Percentiles rank a stretch among this genome's conserved stretches.
Conservation (phyloP, 2,797 vertebrate species). For the Macropodus opercularis region DNA sequence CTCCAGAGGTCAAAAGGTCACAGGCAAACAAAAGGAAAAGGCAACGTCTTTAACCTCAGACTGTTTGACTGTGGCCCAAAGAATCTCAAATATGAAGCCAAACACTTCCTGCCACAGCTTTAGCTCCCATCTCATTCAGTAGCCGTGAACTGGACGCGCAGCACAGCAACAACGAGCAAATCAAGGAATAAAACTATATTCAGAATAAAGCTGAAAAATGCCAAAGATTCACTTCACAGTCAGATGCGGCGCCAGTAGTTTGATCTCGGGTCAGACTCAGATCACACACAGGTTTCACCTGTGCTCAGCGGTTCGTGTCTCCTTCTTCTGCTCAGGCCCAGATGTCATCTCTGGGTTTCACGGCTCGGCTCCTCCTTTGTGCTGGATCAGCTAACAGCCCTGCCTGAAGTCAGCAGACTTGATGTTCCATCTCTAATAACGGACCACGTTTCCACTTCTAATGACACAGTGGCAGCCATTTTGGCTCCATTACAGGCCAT, state of each 20-base stretch:
- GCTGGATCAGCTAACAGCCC: conserved; percentile 26
- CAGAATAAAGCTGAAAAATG: too few relatives aligned
- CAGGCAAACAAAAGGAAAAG: conserved; percentile 28
- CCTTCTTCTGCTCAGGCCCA: not conserved
- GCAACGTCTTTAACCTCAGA: not conserved
- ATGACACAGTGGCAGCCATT: conserved; percentile 53
- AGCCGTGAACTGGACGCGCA: too few relatives aligned
- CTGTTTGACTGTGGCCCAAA: not conserved
- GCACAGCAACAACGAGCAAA: too few relatives aligned
- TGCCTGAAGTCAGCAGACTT: conserved; percentile 34
- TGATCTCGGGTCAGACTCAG: too few relatives aligned
- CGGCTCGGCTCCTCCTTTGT: conserved; percentile 13
- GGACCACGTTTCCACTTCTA: conserved; percentile 68
- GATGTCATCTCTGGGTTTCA: not conserved
- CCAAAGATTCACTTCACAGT: too few relatives aligned
- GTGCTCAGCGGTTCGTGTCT: too few relatives aligned
- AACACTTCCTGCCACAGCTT: too few relatives aligned
- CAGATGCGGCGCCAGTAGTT: too few relatives aligned
- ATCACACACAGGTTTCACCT: too few relatives aligned
- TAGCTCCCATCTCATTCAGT: too few relatives aligned
- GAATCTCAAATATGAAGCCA: too few relatives aligned
- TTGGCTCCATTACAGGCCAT: conserved; percentile 64
- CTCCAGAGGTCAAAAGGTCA: conserved; percentile 29
- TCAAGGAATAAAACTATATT: too few relatives aligned
- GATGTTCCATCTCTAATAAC: conserved; percentile 62